phyloP scores from a whole-genome alignment of 2,113 vertebrate species.

The Zootoca vivipara region DNA sequence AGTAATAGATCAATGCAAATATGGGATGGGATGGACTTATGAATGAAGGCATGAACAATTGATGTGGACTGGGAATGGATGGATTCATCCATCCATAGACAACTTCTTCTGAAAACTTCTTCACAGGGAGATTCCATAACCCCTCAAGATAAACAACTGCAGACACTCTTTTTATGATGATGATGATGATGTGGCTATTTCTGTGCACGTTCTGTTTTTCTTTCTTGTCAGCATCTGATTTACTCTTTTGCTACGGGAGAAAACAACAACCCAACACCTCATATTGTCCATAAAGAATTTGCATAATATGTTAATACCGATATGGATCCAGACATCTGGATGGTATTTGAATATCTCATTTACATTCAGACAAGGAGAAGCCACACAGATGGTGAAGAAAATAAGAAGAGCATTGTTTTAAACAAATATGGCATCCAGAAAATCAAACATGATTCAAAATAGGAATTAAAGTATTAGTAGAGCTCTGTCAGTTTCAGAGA shows the following conservation, averaged over 20 bases:
- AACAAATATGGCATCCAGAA: constrained; percentile 81
- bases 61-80: background rate
- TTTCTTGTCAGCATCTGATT: constrained; percentile 50
- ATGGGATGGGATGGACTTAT: background rate
- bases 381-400: constrained; percentile 80
- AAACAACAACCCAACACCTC: constrained; percentile 26
- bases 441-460: constrained; percentile 70
- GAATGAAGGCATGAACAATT: background rate
- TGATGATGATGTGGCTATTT: background rate
- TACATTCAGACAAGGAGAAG: constrained; percentile 78
- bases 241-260: constrained; percentile 68
- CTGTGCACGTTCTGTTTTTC: constrained; percentile 32
- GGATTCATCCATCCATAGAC: background rate
- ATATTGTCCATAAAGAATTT: constrained; percentile 67
- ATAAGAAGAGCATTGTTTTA: constrained; percentile 82
- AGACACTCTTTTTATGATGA: background rate
- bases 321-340: constrained; percentile 81
- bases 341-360: constrained; percentile 86
- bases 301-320: constrained; percentile 77
- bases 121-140: background rate
- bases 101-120: background rate
- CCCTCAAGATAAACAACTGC: background rate
- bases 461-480: constrained; percentile 50
- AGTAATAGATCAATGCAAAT: background rate
- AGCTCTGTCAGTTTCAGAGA: constrained; percentile 28